Evolutionary conservation across 2,113 vertebrate species (phyloP).

Genomic region (Arenaria interpres): DNA sequence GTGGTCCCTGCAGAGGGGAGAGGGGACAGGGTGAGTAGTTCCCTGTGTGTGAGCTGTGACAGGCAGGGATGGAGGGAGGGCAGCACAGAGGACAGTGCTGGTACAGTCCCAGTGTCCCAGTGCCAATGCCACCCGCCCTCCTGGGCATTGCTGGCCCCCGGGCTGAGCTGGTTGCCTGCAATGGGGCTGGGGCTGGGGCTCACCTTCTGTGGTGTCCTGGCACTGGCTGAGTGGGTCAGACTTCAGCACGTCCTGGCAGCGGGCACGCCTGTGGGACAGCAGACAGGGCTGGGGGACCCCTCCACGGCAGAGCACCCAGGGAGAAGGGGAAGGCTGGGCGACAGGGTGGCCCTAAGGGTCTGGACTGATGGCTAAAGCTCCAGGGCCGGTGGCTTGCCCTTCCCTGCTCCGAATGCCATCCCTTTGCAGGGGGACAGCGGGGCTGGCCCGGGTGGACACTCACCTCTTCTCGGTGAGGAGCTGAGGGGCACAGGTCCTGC

Average conservation of each 20-base stretch:
- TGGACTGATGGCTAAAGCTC: background rate
- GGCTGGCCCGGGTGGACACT: rapidly evolving
- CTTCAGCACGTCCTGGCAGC: slow-evolving; percentile 81
- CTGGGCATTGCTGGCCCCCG: rapidly evolving
- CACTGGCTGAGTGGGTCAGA: slow-evolving; percentile 83
- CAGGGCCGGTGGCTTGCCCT: background rate
- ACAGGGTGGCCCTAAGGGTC: background rate
- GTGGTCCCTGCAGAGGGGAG: background rate
- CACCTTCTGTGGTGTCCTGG: slow-evolving; percentile 77
- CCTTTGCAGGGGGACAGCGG: background rate
- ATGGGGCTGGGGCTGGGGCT: background rate
- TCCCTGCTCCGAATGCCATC: background rate
- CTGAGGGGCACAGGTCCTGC: slow-evolving; percentile 75
- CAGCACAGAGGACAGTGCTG: background rate
- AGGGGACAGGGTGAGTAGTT: background rate
- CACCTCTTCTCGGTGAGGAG: slow-evolving; percentile 82
- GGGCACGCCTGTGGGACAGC: slow-evolving; percentile 67
- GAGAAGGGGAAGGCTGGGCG: background rate
- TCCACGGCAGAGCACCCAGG: background rate
- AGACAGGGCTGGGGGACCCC: background rate
- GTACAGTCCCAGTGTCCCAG: background rate
- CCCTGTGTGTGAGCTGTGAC: background rate
- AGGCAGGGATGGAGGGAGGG: background rate
- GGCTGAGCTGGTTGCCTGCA: background rate
- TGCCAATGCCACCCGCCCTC: rapidly evolving